Evolutionary conservation across 2,888 invertebrate species (phyloP).

Genomic region (Cantharis rustica): DNA sequence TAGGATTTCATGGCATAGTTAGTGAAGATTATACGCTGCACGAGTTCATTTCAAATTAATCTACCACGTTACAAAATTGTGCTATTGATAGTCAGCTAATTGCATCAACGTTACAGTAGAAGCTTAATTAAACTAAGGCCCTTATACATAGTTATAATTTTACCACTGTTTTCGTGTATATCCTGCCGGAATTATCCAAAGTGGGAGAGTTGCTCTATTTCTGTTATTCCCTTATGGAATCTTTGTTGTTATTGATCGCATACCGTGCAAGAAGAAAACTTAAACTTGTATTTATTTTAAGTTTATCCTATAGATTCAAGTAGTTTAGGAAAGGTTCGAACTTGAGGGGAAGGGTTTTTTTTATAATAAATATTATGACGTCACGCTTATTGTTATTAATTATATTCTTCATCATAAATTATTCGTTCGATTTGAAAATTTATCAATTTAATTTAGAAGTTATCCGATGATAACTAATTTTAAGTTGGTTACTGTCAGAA

Average conservation of each 20-base stretch:
- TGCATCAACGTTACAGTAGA: neutral
- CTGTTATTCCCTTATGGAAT: neutral
- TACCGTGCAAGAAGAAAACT: neutral
- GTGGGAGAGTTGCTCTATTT: neutral
- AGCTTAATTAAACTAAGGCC: conserved; percentile 2
- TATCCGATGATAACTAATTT: neutral
- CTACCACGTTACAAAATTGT: neutral
- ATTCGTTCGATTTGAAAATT: neutral
- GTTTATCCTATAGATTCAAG: conserved; percentile 2
- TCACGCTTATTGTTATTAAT: too few relatives aligned
- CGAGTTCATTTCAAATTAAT: conserved; percentile 2
- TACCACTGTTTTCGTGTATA: conserved; percentile 3
- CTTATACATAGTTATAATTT: conserved; percentile 1
- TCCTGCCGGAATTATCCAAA: neutral
- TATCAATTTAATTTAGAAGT: neutral
- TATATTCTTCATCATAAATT: neutral
- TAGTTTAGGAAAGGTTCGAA: neutral
- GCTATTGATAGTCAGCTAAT: conserved; percentile 1
- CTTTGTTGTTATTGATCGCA: conserved; percentile 3
- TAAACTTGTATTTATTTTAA: conserved; percentile 1
- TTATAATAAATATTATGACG: too few relatives aligned
- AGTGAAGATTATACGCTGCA: conserved; percentile 1
- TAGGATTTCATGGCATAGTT: neutral
- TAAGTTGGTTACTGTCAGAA: too few relatives aligned
- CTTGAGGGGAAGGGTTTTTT: neutral